Percentiles rank a stretch among this genome's conserved stretches.
These are phyloP conservation scores for Drosophila maculinotata DNA, from an alignment of 2,888 invertebrate genomes.

Conservation along the genomic window DNA sequence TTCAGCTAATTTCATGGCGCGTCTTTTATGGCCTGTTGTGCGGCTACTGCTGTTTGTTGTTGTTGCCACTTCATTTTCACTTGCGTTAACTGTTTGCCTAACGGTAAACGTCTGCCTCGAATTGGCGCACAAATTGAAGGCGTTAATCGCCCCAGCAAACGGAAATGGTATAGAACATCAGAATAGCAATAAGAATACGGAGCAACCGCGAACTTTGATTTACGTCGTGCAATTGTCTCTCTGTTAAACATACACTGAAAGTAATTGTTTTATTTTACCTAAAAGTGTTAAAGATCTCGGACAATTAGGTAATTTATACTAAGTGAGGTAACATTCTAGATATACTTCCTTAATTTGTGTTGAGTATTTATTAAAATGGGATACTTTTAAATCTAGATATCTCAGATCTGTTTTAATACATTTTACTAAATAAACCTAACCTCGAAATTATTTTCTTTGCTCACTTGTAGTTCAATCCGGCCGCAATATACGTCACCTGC, in stretches of 20 bases:
- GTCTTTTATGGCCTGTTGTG: constrained; percentile 47
- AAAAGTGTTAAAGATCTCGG: no score
- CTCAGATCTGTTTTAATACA: no score
- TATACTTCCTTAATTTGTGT: no score
- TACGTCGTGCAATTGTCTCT: no score
- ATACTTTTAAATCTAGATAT: no score
- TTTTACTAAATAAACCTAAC: no score
- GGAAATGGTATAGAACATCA: constrained; percentile 64
- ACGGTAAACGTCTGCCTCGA: constrained; percentile 68
- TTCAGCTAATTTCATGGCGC: constrained; percentile 43
- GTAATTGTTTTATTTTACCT: no score
- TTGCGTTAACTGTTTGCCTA: constrained; percentile 78
- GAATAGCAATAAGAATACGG: constrained; percentile 41
- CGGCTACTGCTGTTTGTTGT: constrained; percentile 13
- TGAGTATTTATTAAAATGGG: no score
- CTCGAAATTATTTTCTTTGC: not conserved
- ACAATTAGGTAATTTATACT: no score
- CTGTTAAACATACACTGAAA: constrained; percentile 15
- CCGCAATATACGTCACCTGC: constrained; percentile 94
- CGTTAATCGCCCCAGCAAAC: constrained; percentile 68
- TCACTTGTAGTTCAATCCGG: constrained; percentile 89
- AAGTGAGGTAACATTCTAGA: no score
- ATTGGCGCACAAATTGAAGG: constrained; percentile 78
- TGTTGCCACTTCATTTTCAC: constrained; percentile 79
- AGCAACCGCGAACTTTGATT: constrained; percentile 19